These are phyloP conservation scores for Psococerastis gibbosa DNA, from an alignment of 2,888 invertebrate species.

Conservation along the genomic window DNA sequence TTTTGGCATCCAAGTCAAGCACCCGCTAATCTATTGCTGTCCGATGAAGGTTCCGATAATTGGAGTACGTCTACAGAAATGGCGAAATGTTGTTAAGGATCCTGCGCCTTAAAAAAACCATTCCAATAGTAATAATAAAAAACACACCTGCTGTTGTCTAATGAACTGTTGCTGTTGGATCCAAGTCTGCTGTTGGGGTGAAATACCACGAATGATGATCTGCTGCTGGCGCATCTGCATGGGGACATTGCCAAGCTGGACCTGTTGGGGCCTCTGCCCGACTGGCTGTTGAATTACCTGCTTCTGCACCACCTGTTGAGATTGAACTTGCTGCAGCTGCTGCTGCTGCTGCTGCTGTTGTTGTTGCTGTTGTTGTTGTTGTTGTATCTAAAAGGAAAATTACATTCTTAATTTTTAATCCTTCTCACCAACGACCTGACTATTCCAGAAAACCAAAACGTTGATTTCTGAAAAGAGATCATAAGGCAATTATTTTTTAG, in stretches of 20 bases:
- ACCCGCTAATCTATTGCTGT: too few relatives aligned
- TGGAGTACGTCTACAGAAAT: too few relatives aligned
- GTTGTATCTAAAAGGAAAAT: slow-evolving; percentile 18
- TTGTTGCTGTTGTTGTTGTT: slow-evolving; percentile 29
- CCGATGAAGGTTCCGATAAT: too few relatives aligned
- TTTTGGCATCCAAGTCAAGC: too few relatives aligned
- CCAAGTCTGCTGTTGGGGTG: slow-evolving; percentile 23
- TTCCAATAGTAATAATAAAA: background rate
- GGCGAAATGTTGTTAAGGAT: too few relatives aligned
- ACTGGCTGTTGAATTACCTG: slow-evolving; percentile 19
- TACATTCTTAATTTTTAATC: too few relatives aligned
- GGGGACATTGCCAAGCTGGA: background rate
- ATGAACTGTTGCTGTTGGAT: slow-evolving; percentile 16
- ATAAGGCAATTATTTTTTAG: too few relatives aligned
- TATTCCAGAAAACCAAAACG: too few relatives aligned
- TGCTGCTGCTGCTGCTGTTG: slow-evolving; percentile 23
- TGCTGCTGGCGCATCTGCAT: slow-evolving; percentile 13
- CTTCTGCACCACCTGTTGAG: slow-evolving; percentile 19
- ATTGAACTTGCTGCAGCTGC: slow-evolving; percentile 18
- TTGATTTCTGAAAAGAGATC: too few relatives aligned
- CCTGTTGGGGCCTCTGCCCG: slow-evolving; percentile 11
- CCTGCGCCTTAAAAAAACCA: slow-evolving; percentile 1
- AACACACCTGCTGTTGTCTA: slow-evolving; percentile 13
- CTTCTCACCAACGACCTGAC: too few relatives aligned
- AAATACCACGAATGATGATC: slow-evolving; percentile 39